Evolutionary conservation across 2,888 invertebrate genomes (phyloP).

Genomic region (Epirrita christyi): DNA sequence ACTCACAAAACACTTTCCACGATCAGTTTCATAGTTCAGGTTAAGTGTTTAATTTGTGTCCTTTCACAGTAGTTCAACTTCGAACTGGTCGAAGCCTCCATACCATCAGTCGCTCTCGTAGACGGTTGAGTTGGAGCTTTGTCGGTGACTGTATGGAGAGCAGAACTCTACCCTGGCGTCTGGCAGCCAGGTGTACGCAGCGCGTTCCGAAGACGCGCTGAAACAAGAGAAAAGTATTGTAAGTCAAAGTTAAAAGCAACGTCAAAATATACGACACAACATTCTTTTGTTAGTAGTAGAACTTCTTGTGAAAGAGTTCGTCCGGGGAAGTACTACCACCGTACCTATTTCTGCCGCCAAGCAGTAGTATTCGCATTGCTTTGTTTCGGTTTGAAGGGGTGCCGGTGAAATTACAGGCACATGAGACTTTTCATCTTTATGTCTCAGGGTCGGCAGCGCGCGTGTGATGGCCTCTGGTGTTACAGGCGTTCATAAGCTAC

Average conservation of each 20-base stretch:
- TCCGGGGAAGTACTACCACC: no score
- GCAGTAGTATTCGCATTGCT: no score
- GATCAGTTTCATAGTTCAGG: neutral
- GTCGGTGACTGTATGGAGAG: conserved; percentile 72
- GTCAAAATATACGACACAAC: no score
- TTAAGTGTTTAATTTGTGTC: neutral
- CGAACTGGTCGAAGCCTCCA: conserved; percentile 70
- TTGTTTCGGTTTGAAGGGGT: no score
- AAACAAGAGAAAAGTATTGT: conserved; percentile 48
- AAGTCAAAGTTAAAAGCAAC: neutral
- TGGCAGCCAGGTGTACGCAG: conserved; percentile 84
- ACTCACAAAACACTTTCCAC: conserved; percentile 4
- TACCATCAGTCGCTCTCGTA: conserved; percentile 83
- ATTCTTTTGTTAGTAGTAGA: no score
- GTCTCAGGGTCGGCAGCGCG: no score
- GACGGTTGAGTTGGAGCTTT: conserved; percentile 77
- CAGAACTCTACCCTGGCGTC: conserved; percentile 78
- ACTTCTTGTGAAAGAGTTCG: no score
- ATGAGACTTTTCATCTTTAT: no score
- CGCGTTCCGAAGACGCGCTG: conserved; percentile 81
- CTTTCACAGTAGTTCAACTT: conserved; percentile 74
- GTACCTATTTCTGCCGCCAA: no score
- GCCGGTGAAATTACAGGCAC: no score
- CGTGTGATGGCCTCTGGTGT: no score
- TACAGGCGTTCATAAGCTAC: no score